Percentiles rank a stretch among this genome's conserved stretches.
These are phyloP conservation scores for Netelia fuscicornis DNA, from an alignment of 2,888 invertebrate species.

Conservation along the genomic window DNA sequence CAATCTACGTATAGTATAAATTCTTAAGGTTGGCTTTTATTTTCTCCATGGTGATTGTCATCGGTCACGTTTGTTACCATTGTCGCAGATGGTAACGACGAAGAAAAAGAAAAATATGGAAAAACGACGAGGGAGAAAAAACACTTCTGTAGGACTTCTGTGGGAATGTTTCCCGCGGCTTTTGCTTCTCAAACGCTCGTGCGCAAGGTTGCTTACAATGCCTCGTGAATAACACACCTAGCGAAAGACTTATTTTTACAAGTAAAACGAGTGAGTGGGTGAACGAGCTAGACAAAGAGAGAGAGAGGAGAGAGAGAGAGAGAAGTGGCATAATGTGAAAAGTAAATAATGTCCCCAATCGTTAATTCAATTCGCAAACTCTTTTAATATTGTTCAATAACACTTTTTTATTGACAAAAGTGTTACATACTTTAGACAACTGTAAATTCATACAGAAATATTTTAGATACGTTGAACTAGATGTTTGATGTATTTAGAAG, in stretches of 20 bases:
- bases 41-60: neutral
- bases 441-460: too few relatives aligned
- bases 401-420: too few relatives aligned
- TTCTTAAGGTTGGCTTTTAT: neutral
- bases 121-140: constrained; percentile 22
- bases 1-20: neutral
- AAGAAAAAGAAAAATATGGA: neutral
- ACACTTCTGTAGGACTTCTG: neutral
- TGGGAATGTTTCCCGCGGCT: constrained; percentile 48
- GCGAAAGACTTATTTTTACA: neutral
- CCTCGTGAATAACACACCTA: constrained; percentile 44
- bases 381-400: too few relatives aligned
- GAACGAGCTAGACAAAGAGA: neutral
- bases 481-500: too few relatives aligned
- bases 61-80: constrained; percentile 9
- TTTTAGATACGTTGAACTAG: too few relatives aligned
- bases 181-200: constrained; percentile 47
- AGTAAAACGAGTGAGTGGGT: neutral
- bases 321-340: neutral
- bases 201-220: constrained; percentile 47
- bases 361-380: neutral
- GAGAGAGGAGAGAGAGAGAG: neutral
- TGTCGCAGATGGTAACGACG: neutral
- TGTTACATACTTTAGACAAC: too few relatives aligned
- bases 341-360: neutral